Base-by-base conservation (phyloP, 2,888 invertebrate species). In the Chesias legatella region DNA sequence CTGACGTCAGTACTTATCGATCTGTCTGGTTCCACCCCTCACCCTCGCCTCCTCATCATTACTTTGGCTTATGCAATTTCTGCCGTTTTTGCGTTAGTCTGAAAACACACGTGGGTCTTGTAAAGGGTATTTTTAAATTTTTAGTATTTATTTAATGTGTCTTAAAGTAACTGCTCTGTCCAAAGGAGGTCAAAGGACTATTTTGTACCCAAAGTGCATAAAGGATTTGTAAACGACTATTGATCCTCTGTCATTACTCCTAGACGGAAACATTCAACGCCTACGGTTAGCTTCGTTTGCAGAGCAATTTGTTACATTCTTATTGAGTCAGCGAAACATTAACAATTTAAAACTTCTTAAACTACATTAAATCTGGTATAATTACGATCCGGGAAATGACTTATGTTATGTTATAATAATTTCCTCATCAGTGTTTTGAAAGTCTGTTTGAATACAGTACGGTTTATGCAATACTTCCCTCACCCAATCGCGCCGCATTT, bases 1-100 rank as follows among this genome's bases (percentile, higher is more conserved):
- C 33, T 83, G 84, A 85, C 83, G 86, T 84, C 79, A 81, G 51
- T 39, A 48, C 41, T 53, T 36, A 88, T 88, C 73, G 86, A 88
- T 84, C 79, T 61, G 83, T 81, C 84, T 84, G 72, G 56, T 50
- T 66, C 64, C 67, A 42, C 53, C 60, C 30, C 48, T 56, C 60
- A 58, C 57, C 48, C 56, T 47, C 48, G 48, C 61, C 53, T 59
- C 48, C 55, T 32, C 37, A 24, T 30, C 10, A 26, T 25, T 48
- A 30, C 27, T 39, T 47, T 32, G 74, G 77, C 80, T 85, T 76
- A 84, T 86, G 86, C 82, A 86, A 86, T 63, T 62, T 43, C 30
- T 37, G 32, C 40, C 38, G 36, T 10, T 40, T 40, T 63, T 64
- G 59, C 50, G 53, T 37, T 28, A 1, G 7, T 21, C 10, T 27